These are phyloP conservation scores for Kradibia gibbosae DNA, from an alignment of 1,140 invertebrate species.

Conservation along the genomic window DNA sequence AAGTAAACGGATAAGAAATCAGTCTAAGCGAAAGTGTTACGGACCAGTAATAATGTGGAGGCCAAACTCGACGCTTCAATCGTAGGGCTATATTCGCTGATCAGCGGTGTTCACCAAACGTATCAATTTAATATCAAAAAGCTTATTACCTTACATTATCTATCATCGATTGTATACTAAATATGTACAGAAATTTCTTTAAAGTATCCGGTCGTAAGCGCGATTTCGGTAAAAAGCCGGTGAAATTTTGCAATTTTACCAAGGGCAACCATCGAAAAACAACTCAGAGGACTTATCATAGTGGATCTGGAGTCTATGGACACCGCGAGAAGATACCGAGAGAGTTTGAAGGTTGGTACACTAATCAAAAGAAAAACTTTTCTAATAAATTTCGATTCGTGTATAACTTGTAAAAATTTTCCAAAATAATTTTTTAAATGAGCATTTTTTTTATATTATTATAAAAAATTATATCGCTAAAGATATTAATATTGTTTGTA, in stretches of 20 bases:
- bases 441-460: no score
- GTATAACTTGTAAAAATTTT: no score
- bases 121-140: not conserved
- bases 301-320: slow-evolving; percentile 75
- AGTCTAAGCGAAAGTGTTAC: not conserved
- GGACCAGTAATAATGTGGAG: not conserved
- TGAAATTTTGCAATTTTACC: not conserved
- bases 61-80: not conserved
- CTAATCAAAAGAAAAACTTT: not conserved
- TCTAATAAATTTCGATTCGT: no score
- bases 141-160: not conserved
- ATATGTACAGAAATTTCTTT: slow-evolving; percentile 38
- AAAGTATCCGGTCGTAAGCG: slow-evolving; percentile 24
- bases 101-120: not conserved
- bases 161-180: not conserved
- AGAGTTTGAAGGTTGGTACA: slow-evolving; percentile 70
- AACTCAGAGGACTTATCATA: slow-evolving; percentile 70
- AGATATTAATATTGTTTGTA: no score
- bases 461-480: no score
- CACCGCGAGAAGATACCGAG: slow-evolving; percentile 68
- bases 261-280: slow-evolving; percentile 8
- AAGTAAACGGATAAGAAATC: slow-evolving; percentile 31
- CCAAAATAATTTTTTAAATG: no score
- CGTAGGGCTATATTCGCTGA: not conserved
- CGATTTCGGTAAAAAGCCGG: not conserved